Percentiles rank a stretch among this genome's conserved stretches.
phyloP scores from a whole-genome alignment of 2,888 invertebrate genomes.

The Onchidella celtica region DNA sequence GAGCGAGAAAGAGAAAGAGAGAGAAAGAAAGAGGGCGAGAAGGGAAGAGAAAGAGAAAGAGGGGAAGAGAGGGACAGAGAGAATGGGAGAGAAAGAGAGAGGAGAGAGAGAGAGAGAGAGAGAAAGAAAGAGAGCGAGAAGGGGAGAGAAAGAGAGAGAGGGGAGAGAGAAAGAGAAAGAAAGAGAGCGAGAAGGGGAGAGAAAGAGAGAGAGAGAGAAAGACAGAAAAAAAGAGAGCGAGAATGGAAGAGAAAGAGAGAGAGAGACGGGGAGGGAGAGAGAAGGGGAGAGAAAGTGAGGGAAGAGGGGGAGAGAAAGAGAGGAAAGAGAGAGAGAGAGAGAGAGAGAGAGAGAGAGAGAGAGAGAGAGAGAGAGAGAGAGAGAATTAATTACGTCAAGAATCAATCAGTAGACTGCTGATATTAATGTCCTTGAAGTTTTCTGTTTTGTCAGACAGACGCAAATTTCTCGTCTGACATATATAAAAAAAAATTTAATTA shows the following conservation, averaged over 20 bases:
- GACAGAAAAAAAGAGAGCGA: neutral
- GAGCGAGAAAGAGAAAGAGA: neutral
- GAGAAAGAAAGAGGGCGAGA: neutral
- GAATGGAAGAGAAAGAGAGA: neutral
- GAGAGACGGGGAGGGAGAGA: neutral
- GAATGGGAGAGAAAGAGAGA: slow-evolving; percentile 37
- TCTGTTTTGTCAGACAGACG: too few relatives aligned
- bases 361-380: slow-evolving; percentile 18
- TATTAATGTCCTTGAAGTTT: too few relatives aligned
- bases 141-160: slow-evolving; percentile 12
- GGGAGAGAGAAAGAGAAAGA: neutral
- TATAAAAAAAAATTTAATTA: too few relatives aligned
- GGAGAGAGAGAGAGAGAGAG: slow-evolving; percentile 25
- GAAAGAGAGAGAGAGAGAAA: slow-evolving; percentile 11
- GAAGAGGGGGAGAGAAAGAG: slow-evolving; percentile 9
- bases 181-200: neutral
- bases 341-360: slow-evolving; percentile 36
- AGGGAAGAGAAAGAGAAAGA: slow-evolving; percentile 10
- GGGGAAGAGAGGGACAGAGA: slow-evolving; percentile 18
- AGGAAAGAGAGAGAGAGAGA: slow-evolving; percentile 33
- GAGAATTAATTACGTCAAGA: neutral
- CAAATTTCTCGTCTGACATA: too few relatives aligned
- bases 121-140: neutral
- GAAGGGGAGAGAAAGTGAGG: slow-evolving; percentile 1
- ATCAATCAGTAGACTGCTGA: too few relatives aligned